Percentiles rank a stretch among this genome's conserved stretches.
Conservation (phyloP, 2,113 vertebrate species). For the Charina bottae region DNA sequence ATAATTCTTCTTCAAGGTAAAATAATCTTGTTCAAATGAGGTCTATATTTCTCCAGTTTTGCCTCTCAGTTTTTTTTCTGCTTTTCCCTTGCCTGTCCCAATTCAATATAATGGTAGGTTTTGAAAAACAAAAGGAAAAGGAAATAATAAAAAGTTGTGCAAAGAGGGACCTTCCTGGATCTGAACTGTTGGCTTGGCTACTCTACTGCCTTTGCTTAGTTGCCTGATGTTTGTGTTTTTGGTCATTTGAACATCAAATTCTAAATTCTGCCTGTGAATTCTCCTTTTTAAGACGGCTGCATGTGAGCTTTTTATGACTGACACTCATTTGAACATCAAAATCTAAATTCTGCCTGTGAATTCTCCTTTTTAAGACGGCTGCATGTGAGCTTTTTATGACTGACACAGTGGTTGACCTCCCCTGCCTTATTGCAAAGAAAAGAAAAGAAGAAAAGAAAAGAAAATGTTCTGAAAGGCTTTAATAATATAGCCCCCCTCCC, state of each 20-base stretch:
- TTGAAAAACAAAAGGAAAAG: background rate
- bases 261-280: background rate
- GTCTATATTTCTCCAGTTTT: background rate
- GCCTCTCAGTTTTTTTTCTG: background rate
- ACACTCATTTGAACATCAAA: too few relatives aligned
- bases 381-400: constrained; percentile 54
- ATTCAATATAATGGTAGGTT: background rate
- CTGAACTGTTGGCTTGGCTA: background rate
- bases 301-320: constrained; percentile 62
- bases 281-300: background rate
- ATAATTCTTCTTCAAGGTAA: background rate
- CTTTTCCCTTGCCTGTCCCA: background rate
- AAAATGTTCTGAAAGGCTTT: constrained; percentile 65
- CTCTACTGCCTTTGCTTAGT: background rate
- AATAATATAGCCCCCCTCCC: constrained; percentile 68
- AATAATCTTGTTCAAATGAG: background rate
- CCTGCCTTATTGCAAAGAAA: background rate
- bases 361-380: background rate
- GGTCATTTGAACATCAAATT: background rate
- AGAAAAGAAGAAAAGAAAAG: constrained; percentile 4
- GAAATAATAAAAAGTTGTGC: background rate
- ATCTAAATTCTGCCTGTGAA: background rate
- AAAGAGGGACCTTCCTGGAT: background rate
- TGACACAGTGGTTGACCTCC: constrained; percentile 73
- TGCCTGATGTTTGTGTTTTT: background rate